Percentiles rank a stretch among this genome's conserved stretches.
These are phyloP conservation scores for Anguilla marmorata DNA, from an alignment of 2,797 vertebrate species.

Conservation along the genomic window DNA sequence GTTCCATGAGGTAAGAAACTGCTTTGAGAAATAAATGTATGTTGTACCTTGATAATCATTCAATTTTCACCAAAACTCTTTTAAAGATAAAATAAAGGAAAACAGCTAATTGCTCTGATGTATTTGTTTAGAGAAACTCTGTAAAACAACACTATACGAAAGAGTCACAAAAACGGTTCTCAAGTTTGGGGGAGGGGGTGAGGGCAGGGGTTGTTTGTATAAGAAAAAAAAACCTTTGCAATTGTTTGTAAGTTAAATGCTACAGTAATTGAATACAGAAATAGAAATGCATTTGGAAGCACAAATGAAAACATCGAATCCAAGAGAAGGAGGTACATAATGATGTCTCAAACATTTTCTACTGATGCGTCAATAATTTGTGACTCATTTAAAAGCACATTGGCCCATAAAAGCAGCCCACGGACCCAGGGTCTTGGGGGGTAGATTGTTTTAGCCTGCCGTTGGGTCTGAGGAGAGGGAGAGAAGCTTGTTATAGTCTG, in stretches of 20 bases:
- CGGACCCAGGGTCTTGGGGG: neutral
- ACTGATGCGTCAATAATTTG: constrained; percentile 26
- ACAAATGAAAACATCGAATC: neutral
- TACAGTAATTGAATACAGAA: neutral
- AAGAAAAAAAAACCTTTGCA: neutral
- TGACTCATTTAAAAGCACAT: constrained; percentile 12
- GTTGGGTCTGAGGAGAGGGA: constrained; percentile 19
- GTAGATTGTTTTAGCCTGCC: constrained; percentile 12
- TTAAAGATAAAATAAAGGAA: neutral
- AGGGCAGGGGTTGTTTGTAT: too few species aligned
- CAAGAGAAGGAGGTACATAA: neutral
- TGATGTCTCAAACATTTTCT: constrained; percentile 6
- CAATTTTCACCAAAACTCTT: neutral
- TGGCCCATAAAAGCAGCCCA: constrained; percentile 3
- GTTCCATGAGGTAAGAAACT: neutral
- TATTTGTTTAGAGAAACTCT: neutral
- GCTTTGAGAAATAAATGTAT: neutral
- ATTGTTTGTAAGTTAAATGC: neutral
- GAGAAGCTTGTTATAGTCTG: constrained; percentile 50
- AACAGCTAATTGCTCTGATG: too few species aligned
- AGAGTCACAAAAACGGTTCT: neutral
- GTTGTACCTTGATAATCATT: neutral
- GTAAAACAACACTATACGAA: neutral
- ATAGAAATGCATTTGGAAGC: neutral
- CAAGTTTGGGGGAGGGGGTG: neutral